Evolutionary conservation across 2,888 invertebrate species (phyloP), one percentile per base, ranked within the genome.

Genomic region (Leptogaster cylindrica): DNA sequence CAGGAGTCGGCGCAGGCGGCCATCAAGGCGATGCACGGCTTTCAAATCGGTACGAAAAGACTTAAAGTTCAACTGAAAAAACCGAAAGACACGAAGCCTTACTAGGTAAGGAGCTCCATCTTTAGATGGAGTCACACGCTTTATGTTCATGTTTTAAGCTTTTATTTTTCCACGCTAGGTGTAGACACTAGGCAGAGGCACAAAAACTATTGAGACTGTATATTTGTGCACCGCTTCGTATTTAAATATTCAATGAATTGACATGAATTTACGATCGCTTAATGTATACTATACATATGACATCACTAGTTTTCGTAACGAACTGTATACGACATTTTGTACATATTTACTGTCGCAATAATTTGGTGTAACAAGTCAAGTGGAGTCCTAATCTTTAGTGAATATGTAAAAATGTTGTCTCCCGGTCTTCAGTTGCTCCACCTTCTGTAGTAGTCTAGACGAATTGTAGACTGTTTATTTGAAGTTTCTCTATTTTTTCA

Each of bases 21-120:
- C 77, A 97, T 97, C 76, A 91, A 93, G 81, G 92, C 94, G 77
- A 97, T 97, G 97, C 95, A 97, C 84, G 97, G 97, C 77, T 97
- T 95, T 83, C 96, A 95, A 84, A 94, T 97, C 83, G 96, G 96
- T 82, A 93, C 93, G 81, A 97, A 97, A 85, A 90, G 96, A 82
- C 90, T 97, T 79, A 97, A 97, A 88, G 97, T 97, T 83, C 95
- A 96, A 84, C 87, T 95, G 83, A 96, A 96, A 86, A 89, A 94
- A 83, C 92, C 94, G 78, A 95, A 93, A 86, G 95, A 95, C 82
- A 91, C 92, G 78, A 92, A 93, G 86, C 95, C 95, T 76, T 95
- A 95, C 85, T 95, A 92, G 86, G 73, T 73, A 73, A 67, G 69
- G 70, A 46, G 44, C 28, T 46, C 23, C 20, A 46, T 36, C 20